A percentile compares a stretch with the other conserved stretches of the same genome.
Conservation (phyloP, 2,797 vertebrate genomes). For the Microctenopoma stevenorrisi region DNA sequence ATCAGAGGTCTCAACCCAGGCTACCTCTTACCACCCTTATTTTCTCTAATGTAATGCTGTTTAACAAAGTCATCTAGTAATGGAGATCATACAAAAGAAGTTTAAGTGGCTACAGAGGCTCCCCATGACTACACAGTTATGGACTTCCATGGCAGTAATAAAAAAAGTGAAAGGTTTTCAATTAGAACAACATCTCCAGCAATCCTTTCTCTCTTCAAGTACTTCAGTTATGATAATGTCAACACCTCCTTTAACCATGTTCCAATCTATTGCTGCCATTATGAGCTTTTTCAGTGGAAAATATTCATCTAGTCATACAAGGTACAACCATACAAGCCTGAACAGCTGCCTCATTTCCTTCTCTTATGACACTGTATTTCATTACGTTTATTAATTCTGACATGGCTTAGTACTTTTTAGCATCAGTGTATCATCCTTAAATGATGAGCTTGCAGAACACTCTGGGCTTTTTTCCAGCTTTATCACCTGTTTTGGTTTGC, state of each 20-base stretch:
- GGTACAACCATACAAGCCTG: background rate
- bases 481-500: conserved; percentile 69
- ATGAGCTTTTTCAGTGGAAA: conserved; percentile 11
- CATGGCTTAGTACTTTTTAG: background rate
- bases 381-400: conserved; percentile 7
- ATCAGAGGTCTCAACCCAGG: too few species aligned
- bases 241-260: conserved; percentile 1
- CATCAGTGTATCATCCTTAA: conserved; percentile 17
- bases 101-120: conserved; percentile 33
- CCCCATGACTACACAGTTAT: conserved; percentile 18
- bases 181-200: conserved; percentile 32
- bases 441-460: conserved; percentile 25
- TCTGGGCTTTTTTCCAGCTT: conserved; percentile 31
- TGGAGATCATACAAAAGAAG: background rate
- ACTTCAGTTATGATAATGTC: conserved; percentile 25
- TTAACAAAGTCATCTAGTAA: too few species aligned
- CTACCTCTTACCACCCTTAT: too few species aligned
- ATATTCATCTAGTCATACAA: background rate
- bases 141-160: conserved; percentile 34
- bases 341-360: background rate
- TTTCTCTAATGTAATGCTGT: background rate
- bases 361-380: background rate
- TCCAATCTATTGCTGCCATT: conserved; percentile 7
- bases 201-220: background rate
- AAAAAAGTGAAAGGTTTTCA: conserved; percentile 43